Percentiles rank a stretch among this genome's conserved stretches.
Evolutionary conservation across 2,888 invertebrate genomes (phyloP).

Genomic region (Hydraecia micacea): DNA sequence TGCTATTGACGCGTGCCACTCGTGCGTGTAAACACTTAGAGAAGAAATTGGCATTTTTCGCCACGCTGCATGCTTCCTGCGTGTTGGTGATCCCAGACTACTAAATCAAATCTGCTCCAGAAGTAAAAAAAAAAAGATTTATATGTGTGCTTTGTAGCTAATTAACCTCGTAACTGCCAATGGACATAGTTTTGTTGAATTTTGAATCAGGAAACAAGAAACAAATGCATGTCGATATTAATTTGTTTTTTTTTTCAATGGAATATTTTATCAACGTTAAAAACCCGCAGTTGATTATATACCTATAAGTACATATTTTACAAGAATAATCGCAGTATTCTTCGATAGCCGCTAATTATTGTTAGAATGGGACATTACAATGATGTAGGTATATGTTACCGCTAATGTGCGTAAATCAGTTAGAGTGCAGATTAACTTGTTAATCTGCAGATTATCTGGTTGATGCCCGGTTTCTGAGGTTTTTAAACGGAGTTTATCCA

Average conservation of each 20-base stretch:
- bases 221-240: not conserved
- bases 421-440: no score
- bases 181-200: not conserved
- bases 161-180: not conserved
- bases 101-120: slow-evolving; percentile 6
- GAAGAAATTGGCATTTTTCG: slow-evolving; percentile 6
- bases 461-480: no score
- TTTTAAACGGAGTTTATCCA: no score
- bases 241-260: not conserved
- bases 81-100: slow-evolving; percentile 9
- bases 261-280: not conserved
- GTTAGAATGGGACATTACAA: slow-evolving; percentile 1
- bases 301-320: not conserved
- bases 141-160: not conserved
- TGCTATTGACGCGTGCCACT: no score
- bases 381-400: not conserved
- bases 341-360: slow-evolving; percentile 8
- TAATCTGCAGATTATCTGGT: no score
- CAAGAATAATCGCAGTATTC: slow-evolving; percentile 1
- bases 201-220: not conserved
- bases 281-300: not conserved
- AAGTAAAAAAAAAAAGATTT: not conserved
- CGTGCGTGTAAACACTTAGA: not conserved
- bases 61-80: slow-evolving; percentile 17
- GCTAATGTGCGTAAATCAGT: no score